Evolutionary conservation across 2,113 vertebrate species (phyloP), one percentile per base, ranked within the genome.

Genomic region (Rhea americana): DNA sequence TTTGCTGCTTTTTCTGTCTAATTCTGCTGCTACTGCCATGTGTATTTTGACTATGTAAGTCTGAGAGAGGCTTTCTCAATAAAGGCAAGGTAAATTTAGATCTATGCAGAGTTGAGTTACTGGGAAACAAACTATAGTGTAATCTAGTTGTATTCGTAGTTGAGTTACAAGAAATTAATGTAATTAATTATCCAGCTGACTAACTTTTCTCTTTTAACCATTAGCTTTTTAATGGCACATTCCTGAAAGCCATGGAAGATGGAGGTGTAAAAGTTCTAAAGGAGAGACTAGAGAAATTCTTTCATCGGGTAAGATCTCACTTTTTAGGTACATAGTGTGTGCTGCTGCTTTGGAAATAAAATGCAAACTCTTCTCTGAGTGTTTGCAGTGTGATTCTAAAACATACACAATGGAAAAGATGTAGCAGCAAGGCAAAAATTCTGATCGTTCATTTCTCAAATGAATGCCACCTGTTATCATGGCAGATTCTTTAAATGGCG

Each of bases 251-350:
- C 53, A 98, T 99, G 98, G 99, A 99, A 82, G 98, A 98, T 19
- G 99, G 99, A 21, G 99, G 99, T 48, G 98, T 99, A 72, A 98
- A 98, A 94, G 97, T 98, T 87, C 98, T 99, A 18, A 99, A 97
- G 71, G 99, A 99, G 91, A 99, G 99, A 96, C 95, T 99, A 89
- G 99, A 99, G 93, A 99, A 99, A 96, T 99, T 99, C 97, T 99
- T 99, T 96, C 99, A 99, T 97, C 98, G 99, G 98, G 99, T 99
- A 97, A 98, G 96, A 94, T 32, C 58, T 89, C 32, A 13, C 48
- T 82, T 91, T 68, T 90, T 59, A 80, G 51, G 9, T 25, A 72
- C 20, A 18, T 13, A 56, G 6, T 25, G 12, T n/a, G 35, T 66
- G 53, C 55, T 82, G 76, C 35, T 87, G 18, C 10, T 6, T 7